A percentile compares a stretch with the other conserved stretches of the same genome.
Conservation (phyloP, 1,140 invertebrate species). For the Eriosoma lanigerum region DNA sequence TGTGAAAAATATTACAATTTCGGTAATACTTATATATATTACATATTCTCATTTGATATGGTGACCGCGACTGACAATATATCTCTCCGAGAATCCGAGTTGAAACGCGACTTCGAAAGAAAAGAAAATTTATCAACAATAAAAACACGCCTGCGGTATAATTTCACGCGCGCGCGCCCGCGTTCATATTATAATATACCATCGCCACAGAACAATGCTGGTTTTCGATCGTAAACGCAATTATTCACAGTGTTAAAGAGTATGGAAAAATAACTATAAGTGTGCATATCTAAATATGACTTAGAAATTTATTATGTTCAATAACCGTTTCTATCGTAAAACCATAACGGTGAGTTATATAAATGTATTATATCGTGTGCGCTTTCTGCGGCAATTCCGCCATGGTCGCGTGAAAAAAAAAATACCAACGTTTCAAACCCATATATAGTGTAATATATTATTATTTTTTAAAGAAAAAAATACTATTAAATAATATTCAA, state of each 20-base stretch:
- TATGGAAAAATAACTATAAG: not conserved
- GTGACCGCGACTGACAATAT: no score
- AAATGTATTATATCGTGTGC: not conserved
- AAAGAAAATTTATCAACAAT: no score
- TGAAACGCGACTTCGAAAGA: no score
- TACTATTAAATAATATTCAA: no score
- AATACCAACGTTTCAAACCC: not conserved
- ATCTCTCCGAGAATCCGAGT: no score
- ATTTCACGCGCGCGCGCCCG: no score
- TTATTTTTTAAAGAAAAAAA: no score
- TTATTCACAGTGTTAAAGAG: not conserved
- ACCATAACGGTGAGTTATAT: not conserved
- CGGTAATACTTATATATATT: no score
- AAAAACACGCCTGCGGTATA: conserved; percentile 22
- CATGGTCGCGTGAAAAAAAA: not conserved
- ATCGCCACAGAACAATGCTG: not conserved
- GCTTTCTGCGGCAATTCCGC: not conserved
- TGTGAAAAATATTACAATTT: no score
- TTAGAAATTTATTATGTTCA: conserved; percentile 11
- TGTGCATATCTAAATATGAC: conserved; percentile 21
- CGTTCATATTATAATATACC: not conserved
- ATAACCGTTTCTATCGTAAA: conserved; percentile 7
- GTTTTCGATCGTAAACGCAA: conserved; percentile 4
- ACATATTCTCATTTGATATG: no score
- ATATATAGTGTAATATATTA: no score